Conservation (phyloP, 2,888 invertebrate genomes). For the Lomographa bimaculata region DNA sequence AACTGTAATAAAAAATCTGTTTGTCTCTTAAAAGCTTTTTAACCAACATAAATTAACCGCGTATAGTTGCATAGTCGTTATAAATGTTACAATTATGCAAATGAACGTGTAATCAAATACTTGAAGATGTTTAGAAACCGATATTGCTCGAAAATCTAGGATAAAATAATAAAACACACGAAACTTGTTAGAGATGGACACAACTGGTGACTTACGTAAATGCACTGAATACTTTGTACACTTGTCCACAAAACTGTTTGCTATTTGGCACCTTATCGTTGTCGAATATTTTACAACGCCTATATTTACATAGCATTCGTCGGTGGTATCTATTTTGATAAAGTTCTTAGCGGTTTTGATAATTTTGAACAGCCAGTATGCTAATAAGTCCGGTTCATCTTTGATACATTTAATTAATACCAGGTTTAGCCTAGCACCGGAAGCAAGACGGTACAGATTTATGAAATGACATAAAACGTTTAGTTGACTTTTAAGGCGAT, state of each 20-base stretch:
- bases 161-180: constrained; percentile 59
- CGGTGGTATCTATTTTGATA: constrained; percentile 3
- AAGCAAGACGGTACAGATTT: constrained; percentile 59
- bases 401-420: constrained; percentile 51
- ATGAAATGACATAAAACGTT: constrained; percentile 59
- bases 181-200: constrained; percentile 44
- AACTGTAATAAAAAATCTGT: constrained; percentile 23
- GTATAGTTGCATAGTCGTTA: constrained; percentile 30
- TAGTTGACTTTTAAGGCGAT: constrained; percentile 44
- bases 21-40: constrained; percentile 21
- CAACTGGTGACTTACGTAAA: constrained; percentile 43
- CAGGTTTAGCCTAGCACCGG: constrained; percentile 53
- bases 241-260: constrained; percentile 1
- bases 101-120: constrained; percentile 42
- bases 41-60: constrained; percentile 25
- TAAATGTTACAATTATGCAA: constrained; percentile 42
- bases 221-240: constrained; percentile 41
- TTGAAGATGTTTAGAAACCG: constrained; percentile 48
- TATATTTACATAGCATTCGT: too few relatives aligned
- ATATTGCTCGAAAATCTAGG: constrained; percentile 57
- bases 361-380: constrained; percentile 42
- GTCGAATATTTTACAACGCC: too few relatives aligned
- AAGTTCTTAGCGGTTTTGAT: neutral
- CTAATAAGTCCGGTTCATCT: constrained; percentile 46
- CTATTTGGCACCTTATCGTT: constrained; percentile 8